Evolutionary conservation across 1,140 invertebrate species (phyloP), one percentile per base, ranked within the genome.

Genomic region (Cydia amplana): DNA sequence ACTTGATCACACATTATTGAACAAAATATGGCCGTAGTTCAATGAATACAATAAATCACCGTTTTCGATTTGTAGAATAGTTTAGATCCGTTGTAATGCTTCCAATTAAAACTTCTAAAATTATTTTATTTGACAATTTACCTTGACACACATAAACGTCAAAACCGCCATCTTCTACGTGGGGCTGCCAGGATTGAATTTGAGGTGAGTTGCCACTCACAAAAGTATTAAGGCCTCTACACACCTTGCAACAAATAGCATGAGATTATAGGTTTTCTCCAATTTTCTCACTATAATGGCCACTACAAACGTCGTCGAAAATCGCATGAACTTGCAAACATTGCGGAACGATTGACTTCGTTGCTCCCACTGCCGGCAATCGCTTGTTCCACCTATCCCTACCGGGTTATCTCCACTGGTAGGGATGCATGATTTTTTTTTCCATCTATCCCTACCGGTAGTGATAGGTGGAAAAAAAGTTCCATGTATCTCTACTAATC

Each of bases 121-220:
- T 72, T 65, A 75, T 40, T 80, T 79, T 60, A 78, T 79, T 83
- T 86, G 83, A 83, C 82, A 86, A 82, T 84, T 86, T 84, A 85
- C 86, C 85, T 88, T 88, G 85, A 87, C 87, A 87, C 79, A 88
- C 82, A 81, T 78, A 51, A 51, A 73, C 23, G 77, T 78, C 74
- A 75, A 70, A 75, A 1, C 23, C 43, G 74, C 73, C 77, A 77
- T 77, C 5, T 77, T 77, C n/a, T 20, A 51, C 55, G 5, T 23
- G 40, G 64, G 9, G 65, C 36, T 70, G 32, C 65, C 65, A 40
- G 28, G 7, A 16, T 1, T 23, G 23, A 60, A 10, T 60, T 51
- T 60, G 9, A 10, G 4, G 2, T 2, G 9, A 60, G 55, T 60
- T 60, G 55, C 20, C 20, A 60, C n/a, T 60, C 2, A 9, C n/a